phyloP scores from a whole-genome alignment of 2,888 invertebrate genomes.

The Cantharis flavilabris region DNA sequence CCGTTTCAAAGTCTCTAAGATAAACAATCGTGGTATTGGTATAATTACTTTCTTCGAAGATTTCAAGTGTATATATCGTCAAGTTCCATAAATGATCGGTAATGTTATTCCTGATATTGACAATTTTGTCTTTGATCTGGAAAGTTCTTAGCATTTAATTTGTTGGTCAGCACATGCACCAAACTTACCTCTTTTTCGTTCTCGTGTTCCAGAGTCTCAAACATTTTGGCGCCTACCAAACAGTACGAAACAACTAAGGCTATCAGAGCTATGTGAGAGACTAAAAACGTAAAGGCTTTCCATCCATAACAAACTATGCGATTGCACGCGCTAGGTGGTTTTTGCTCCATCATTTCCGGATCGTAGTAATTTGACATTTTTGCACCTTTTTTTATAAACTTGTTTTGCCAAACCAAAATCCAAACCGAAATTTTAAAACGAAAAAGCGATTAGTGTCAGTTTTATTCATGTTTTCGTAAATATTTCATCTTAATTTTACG shows the following conservation, averaged over 20 bases:
- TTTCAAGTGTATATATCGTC: constrained; percentile 65
- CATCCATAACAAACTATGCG: constrained; percentile 72
- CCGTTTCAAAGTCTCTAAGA: constrained; percentile 67
- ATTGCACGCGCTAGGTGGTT: constrained; percentile 55
- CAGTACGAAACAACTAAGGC: constrained; percentile 89
- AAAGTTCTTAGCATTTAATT: not conserved
- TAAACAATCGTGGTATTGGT: constrained; percentile 68
- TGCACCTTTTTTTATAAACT: not conserved
- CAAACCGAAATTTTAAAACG: not conserved
- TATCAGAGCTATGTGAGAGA: constrained; percentile 86
- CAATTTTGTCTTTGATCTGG: constrained; percentile 79
- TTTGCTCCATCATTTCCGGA: constrained; percentile 45
- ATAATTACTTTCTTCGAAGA: constrained; percentile 79
- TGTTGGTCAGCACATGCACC: not conserved
- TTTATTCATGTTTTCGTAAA: not conserved
- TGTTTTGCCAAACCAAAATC: not conserved
- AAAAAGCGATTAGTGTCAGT: not conserved
- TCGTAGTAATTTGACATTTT: constrained; percentile 48
- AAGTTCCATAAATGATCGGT: constrained; percentile 80
- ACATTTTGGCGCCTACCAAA: constrained; percentile 84
- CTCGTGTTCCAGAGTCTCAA: constrained; percentile 74
- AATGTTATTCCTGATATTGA: constrained; percentile 71
- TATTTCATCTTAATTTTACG: constrained; percentile 1
- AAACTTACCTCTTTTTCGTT: constrained; percentile 72
- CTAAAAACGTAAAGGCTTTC: constrained; percentile 82